Evolutionary conservation across 2,797 vertebrate genomes (phyloP).

Genomic region (Muscicapa striata): DNA sequence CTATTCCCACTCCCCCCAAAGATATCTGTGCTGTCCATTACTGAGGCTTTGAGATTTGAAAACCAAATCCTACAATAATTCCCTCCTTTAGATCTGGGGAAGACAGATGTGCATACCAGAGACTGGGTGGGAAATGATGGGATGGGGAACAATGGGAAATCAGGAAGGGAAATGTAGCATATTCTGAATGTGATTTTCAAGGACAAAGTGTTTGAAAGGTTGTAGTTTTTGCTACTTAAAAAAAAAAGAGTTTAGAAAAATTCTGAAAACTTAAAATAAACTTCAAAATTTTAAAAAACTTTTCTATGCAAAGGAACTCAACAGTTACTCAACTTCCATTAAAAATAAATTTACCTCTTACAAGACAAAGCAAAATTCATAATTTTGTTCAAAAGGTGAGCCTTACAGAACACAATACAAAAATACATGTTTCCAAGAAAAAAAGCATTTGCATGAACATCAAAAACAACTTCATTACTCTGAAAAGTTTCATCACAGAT

Average conservation of each 20-base stretch:
- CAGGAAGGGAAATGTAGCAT: background rate
- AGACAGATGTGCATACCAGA: background rate
- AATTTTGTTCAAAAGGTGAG: background rate
- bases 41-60: background rate
- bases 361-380: background rate
- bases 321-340: background rate
- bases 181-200: background rate
- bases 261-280: background rate
- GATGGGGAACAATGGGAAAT: background rate
- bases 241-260: background rate
- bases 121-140: background rate
- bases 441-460: background rate
- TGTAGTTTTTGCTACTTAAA: background rate
- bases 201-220: background rate
- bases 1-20: fast-evolving
- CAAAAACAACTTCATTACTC: background rate
- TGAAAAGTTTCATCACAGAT: background rate
- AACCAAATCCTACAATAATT: background rate
- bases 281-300: fast-evolving
- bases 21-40: background rate
- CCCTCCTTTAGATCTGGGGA: background rate
- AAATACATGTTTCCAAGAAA: background rate
- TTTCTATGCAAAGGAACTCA: background rate
- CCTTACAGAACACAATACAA: background rate
- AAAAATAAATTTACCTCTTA: background rate